Percentiles rank a stretch among this genome's conserved stretches.
These are phyloP conservation scores for Caenorhabditis sinica DNA, from an alignment of 2,888 invertebrate genomes.

Conservation along the genomic window DNA sequence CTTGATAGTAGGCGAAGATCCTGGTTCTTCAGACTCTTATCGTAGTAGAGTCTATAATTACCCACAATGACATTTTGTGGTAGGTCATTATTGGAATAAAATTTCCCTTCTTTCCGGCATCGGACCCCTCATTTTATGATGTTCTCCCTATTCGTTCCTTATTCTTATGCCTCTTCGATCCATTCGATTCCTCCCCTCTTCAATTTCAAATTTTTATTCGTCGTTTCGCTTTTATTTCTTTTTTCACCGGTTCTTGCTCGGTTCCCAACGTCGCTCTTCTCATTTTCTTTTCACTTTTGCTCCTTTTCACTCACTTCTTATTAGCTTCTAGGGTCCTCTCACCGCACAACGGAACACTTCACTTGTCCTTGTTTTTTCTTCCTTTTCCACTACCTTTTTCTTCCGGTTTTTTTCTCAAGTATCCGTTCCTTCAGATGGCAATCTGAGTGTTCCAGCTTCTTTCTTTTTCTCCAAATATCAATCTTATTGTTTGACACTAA, in stretches of 20 bases:
- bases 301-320: slow-evolving; percentile 53
- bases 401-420: background rate
- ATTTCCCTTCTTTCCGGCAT: background rate
- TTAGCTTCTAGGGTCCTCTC: slow-evolving; percentile 48
- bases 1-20: background rate
- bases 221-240: slow-evolving; percentile 29
- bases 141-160: background rate
- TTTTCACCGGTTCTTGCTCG: slow-evolving; percentile 33
- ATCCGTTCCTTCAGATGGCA: slow-evolving; percentile 14
- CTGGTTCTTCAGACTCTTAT: background rate
- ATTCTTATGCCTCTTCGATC: no score
- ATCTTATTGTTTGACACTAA: slow-evolving; percentile 30
- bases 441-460: slow-evolving; percentile 9
- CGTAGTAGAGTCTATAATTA: background rate
- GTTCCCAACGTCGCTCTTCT: slow-evolving; percentile 28
- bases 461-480: background rate
- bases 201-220: slow-evolving; percentile 44
- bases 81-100: slow-evolving; percentile 35
- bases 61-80: slow-evolving; percentile 1
- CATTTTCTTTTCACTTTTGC: slow-evolving; percentile 51
- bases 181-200: slow-evolving; percentile 13
- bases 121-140: background rate
- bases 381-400: background rate
- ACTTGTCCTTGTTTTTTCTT: slow-evolving; percentile 30
- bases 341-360: slow-evolving; percentile 52